Evolutionary conservation across 2,113 vertebrate species (phyloP).

Genomic region (Xenopus borealis): DNA sequence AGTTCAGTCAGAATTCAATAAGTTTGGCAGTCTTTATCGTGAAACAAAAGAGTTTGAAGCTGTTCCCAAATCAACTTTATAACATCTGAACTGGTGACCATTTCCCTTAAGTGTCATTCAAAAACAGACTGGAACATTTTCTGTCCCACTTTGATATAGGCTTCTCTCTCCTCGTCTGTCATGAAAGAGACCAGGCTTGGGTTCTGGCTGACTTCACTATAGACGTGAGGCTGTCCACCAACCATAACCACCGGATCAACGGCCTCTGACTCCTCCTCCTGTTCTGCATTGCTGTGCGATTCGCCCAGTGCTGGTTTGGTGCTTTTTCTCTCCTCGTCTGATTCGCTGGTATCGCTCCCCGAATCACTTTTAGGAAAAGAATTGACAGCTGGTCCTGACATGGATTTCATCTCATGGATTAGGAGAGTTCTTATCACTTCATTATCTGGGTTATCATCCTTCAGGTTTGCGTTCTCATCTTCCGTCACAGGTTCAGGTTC

Average conservation of each 20-base stretch:
- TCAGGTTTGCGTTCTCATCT: constrained; percentile 28
- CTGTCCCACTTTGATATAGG: constrained; percentile 57
- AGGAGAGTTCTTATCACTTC: constrained; percentile 61
- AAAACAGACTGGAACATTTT: constrained; percentile 59
- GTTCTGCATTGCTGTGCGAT: neutral
- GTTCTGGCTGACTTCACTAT: constrained; percentile 53
- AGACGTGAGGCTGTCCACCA: constrained; percentile 49
- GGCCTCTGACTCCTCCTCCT: constrained; percentile 48
- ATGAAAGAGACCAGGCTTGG: constrained; percentile 60
- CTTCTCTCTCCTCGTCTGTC: constrained; percentile 54
- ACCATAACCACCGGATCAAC: constrained; percentile 53
- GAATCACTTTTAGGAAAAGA: constrained; percentile 4
- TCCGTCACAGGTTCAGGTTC: constrained; percentile 13
- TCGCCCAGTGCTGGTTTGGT: neutral
- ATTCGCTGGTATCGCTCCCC: constrained; percentile 39
- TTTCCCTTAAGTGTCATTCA: constrained; percentile 48
- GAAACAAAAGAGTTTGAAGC: no score
- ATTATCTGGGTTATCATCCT: constrained; percentile 30
- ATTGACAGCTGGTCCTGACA: neutral
- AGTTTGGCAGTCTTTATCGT: no score
- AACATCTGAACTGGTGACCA: neutral
- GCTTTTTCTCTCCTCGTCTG: constrained; percentile 42
- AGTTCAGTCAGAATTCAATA: no score
- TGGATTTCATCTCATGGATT: constrained; percentile 53
- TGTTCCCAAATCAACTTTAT: no score